phyloP scores from a whole-genome alignment of 2,113 vertebrate species.

The Tapirus terrestris region DNA sequence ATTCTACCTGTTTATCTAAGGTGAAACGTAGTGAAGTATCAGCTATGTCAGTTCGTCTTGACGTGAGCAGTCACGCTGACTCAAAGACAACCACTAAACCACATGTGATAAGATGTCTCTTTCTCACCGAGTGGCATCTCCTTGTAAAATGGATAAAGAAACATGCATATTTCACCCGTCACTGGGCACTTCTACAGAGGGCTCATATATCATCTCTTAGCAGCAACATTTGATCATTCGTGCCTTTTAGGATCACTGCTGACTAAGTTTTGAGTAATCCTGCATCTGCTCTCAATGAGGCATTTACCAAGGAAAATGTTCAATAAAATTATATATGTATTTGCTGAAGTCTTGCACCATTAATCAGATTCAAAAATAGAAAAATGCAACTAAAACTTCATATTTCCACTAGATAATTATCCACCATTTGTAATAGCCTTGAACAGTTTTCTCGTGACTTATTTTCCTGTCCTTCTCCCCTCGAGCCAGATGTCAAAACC shows the following conservation, averaged over 20 bases:
- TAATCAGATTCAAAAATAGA: not conserved
- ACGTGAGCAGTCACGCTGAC: not conserved
- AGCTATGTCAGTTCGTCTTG: not conserved
- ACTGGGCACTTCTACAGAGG: rapidly evolving
- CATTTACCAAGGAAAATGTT: not conserved
- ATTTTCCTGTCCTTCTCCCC: not conserved
- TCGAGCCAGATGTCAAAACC: not conserved
- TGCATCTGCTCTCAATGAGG: not conserved
- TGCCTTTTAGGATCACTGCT: not conserved
- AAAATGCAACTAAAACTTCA: not conserved
- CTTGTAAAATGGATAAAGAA: not conserved
- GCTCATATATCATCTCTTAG: not conserved
- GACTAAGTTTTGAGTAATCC: constrained; percentile 23
- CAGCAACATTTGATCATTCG: not conserved
- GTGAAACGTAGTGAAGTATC: not conserved
- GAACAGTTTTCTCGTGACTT: not conserved
- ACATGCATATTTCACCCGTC: not conserved
- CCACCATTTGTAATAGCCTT: not conserved
- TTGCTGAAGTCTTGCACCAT: not conserved
- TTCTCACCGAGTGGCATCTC: rapidly evolving
- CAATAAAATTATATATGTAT: not conserved
- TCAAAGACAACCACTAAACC: not conserved
- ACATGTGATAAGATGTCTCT: not conserved
- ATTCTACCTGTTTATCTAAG: not conserved
- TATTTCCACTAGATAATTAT: not conserved